Evolutionary conservation across 2,113 vertebrate species (phyloP).

Genomic region (Willisornis vidua): DNA sequence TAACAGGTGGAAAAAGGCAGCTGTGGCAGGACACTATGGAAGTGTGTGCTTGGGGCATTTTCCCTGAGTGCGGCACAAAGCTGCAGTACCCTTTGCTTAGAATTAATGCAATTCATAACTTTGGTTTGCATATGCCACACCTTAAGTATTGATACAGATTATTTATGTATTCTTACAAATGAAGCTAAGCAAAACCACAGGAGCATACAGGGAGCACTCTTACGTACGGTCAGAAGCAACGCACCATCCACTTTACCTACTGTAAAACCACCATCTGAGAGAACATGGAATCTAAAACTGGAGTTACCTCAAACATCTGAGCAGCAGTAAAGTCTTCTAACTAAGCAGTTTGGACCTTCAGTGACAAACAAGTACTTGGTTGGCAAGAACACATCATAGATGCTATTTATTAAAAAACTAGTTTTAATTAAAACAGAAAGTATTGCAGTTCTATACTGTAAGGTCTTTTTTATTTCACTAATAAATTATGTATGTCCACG

Average conservation of each 20-base stretch:
- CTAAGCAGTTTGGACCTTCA: not conserved
- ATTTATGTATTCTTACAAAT: not conserved
- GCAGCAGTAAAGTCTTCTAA: not conserved
- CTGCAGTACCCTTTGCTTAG: not conserved
- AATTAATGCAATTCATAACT: not conserved
- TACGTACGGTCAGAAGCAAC: not conserved
- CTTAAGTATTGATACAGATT: not conserved
- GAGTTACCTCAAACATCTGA: not conserved
- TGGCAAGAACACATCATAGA: not conserved
- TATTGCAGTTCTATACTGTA: fast-evolving
- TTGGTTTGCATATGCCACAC: not conserved
- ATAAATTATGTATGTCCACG: not conserved
- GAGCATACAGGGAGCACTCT: not conserved
- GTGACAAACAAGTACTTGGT: not conserved
- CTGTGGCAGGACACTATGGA: not conserved
- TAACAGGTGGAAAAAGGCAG: not conserved
- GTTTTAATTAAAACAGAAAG: not conserved
- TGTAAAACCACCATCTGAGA: not conserved
- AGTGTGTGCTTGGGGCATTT: not conserved
- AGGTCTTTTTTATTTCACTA: not conserved
- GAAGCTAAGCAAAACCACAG: not conserved
- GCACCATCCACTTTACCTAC: not conserved
- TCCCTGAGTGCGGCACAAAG: not conserved
- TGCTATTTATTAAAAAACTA: not conserved
- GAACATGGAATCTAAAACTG: not conserved